phyloP scores from a whole-genome alignment of 2,797 vertebrate species.

The Pampus argenteus region DNA sequence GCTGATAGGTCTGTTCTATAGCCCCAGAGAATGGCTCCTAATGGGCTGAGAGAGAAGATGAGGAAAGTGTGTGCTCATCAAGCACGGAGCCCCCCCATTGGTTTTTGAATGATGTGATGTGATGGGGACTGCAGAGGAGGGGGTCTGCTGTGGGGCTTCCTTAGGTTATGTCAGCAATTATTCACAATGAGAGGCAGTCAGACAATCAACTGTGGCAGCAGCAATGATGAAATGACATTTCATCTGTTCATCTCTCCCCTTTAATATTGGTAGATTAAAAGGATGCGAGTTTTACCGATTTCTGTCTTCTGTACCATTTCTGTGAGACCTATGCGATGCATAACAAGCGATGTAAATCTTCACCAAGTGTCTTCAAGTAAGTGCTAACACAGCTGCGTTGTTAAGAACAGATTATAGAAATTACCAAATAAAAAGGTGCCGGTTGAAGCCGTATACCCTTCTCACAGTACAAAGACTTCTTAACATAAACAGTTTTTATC shows the following conservation, averaged over 20 bases:
- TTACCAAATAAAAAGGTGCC: no score
- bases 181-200: slow-evolving; percentile 61
- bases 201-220: slow-evolving; percentile 30
- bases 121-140: slow-evolving; percentile 18
- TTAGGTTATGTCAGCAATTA: slow-evolving; percentile 71
- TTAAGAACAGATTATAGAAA: no score
- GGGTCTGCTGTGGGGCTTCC: slow-evolving; percentile 36
- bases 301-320: slow-evolving; percentile 29
- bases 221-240: slow-evolving; percentile 51
- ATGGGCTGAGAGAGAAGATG: slow-evolving; percentile 65
- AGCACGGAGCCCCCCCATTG: slow-evolving; percentile 49
- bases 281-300: slow-evolving; percentile 36
- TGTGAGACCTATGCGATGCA: background rate
- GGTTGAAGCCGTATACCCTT: background rate
- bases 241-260: slow-evolving; percentile 43
- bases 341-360: no score
- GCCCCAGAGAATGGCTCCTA: slow-evolving; percentile 62
- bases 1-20: slow-evolving; percentile 35
- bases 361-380: background rate
- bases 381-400: background rate
- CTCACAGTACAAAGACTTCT: background rate
- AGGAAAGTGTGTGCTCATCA: slow-evolving; percentile 46
- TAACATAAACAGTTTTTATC: no score
- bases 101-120: slow-evolving; percentile 66
- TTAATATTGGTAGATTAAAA: slow-evolving; percentile 26